Evolutionary conservation across 23 tunicate species (phyloP).

Genomic region (Aplidium turbinatum): DNA sequence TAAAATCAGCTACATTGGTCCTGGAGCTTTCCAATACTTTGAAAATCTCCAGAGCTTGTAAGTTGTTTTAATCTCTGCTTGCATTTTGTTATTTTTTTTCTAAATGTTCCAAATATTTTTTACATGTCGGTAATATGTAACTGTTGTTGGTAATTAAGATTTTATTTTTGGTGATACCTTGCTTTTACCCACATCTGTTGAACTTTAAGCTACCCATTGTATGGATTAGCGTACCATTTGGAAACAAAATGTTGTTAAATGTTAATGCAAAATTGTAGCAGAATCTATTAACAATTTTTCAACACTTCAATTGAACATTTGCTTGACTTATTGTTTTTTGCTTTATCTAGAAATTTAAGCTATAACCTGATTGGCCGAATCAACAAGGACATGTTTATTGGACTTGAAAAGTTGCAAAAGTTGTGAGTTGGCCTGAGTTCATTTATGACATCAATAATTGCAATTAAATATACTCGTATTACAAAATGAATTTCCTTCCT

Average conservation of each 20-base stretch:
- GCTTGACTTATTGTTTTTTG: neutral
- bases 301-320: neutral
- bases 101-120: neutral
- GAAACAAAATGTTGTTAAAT: neutral
- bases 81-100: neutral
- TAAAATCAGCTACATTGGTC: slow-evolving; percentile 19
- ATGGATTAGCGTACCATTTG: neutral
- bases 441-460: neutral
- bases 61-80: slow-evolving; percentile 2
- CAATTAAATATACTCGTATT: neutral
- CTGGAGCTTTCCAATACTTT: slow-evolving; percentile 29
- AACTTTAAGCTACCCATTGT: neutral
- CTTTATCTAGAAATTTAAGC: slow-evolving; percentile 51
- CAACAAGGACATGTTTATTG: slow-evolving; percentile 48
- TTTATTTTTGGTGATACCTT: neutral
- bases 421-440: slow-evolving; percentile 43
- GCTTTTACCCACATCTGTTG: neutral
- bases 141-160: neutral
- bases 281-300: too few species aligned
- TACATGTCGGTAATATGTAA: neutral
- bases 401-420: slow-evolving; percentile 36
- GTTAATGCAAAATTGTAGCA: too few species aligned
- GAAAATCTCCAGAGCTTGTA: slow-evolving; percentile 44
- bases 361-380: slow-evolving; percentile 60
- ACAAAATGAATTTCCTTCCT: neutral